Conservation (phyloP, 2,797 vertebrate species). For the Chaetodon trifasciatus region DNA sequence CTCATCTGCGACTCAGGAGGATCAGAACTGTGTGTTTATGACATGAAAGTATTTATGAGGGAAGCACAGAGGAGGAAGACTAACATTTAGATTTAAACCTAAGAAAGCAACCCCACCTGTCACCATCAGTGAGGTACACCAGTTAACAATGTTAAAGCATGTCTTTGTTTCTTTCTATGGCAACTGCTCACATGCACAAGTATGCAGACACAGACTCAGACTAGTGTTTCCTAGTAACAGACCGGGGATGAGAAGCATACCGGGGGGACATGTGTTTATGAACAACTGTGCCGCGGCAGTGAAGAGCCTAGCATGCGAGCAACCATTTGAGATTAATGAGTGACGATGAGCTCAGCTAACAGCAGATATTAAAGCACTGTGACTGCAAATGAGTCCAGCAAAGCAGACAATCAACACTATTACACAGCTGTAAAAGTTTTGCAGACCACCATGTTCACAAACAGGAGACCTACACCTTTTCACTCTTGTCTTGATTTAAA, state of each 20-base stretch:
- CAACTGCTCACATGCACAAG: background rate
- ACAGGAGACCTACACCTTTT: background rate
- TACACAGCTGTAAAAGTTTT: slow-evolving; percentile 26
- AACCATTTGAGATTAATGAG: slow-evolving; percentile 48
- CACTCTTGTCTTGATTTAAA: background rate
- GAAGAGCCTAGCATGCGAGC: slow-evolving; percentile 27
- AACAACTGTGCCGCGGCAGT: background rate
- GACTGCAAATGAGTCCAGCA: slow-evolving; percentile 17
- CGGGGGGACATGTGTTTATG: slow-evolving; percentile 29
- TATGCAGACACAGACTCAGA: slow-evolving; percentile 5
- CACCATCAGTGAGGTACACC: background rate
- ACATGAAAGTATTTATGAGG: background rate
- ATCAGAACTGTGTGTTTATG: background rate
- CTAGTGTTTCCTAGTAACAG: slow-evolving; percentile 23
- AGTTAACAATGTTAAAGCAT: background rate
- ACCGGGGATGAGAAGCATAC: background rate
- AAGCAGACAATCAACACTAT: slow-evolving; percentile 35
- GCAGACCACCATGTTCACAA: slow-evolving; percentile 12
- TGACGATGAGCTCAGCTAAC: slow-evolving; percentile 32
- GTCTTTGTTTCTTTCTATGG: slow-evolving; percentile 6
- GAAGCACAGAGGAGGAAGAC: background rate
- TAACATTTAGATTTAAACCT: background rate
- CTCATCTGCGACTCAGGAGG: background rate
- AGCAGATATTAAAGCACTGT: background rate
- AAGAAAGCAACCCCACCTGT: background rate